A percentile compares a stretch with the other conserved stretches of the same genome.
Conservation (phyloP, 2,888 invertebrate species). For the Aphidius colemani region DNA sequence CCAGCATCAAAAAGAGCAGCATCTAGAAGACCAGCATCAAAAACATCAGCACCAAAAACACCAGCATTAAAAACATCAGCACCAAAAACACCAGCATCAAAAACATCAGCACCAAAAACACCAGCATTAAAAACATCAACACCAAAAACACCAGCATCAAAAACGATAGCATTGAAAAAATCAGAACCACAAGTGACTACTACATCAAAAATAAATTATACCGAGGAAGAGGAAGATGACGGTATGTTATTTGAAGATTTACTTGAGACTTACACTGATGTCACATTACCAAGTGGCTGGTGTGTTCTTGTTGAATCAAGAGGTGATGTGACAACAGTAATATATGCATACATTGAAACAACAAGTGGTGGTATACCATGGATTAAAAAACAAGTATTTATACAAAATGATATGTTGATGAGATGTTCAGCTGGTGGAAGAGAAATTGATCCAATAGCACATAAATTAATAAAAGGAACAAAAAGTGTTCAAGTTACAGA, state of each 20-base stretch:
- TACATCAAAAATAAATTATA: constrained; percentile 15
- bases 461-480: constrained; percentile 47
- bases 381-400: constrained; percentile 51
- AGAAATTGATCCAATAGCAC: constrained; percentile 47
- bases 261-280: constrained; percentile 51
- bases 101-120: too few species aligned
- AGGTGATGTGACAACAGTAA: constrained; percentile 48
- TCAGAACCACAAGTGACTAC: too few species aligned
- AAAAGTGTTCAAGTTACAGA: constrained; percentile 32
- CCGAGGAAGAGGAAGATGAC: constrained; percentile 30
- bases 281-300: constrained; percentile 51
- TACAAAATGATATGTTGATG: constrained; percentile 51
- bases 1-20: too few species aligned
- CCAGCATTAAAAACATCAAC: too few species aligned
- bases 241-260: constrained; percentile 53
- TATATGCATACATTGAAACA: constrained; percentile 49
- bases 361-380: constrained; percentile 50
- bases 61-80: too few species aligned
- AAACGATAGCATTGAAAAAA: too few species aligned
- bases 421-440: constrained; percentile 46
- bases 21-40: too few species aligned
- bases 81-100: too few species aligned
- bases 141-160: too few species aligned
- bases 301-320: constrained; percentile 50
- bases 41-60: too few species aligned